Conservation (phyloP, 1,140 invertebrate genomes). For the Aphaenogaster ashmeadi region DNA sequence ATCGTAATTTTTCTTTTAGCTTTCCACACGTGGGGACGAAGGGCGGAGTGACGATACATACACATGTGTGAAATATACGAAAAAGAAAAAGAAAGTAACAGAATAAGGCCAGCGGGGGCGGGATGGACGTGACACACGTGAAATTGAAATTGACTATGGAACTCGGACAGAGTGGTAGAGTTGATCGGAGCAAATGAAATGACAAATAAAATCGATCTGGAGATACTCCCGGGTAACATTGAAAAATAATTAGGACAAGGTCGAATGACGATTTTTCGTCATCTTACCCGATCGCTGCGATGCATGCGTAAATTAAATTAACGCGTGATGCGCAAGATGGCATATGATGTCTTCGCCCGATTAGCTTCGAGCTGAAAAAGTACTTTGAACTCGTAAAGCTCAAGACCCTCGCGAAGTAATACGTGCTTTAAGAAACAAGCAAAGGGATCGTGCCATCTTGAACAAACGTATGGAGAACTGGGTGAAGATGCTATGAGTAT, state of each 20-base stretch:
- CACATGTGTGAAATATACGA: conserved; percentile 39
- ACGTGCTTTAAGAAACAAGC: conserved; percentile 1
- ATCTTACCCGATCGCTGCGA: conserved; percentile 46
- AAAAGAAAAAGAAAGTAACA: conserved; percentile 23
- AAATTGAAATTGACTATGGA: conserved; percentile 61
- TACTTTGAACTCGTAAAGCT: conserved; percentile 1
- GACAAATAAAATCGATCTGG: conserved; percentile 41
- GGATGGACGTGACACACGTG: conserved; percentile 55
- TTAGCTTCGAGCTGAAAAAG: not conserved
- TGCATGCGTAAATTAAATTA: conserved; percentile 68
- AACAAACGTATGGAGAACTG: conserved; percentile 41
- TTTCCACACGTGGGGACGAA: conserved; percentile 6
- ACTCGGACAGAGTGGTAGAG: conserved; percentile 62
- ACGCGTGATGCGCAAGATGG: conserved; percentile 63
- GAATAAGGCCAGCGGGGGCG: conserved; percentile 31
- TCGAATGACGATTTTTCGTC: conserved; percentile 24
- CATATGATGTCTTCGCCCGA: conserved; percentile 20
- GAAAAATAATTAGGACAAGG: conserved; percentile 50
- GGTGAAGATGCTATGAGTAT: conserved; percentile 69
- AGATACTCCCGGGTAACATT: conserved; percentile 25
- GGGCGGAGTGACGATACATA: conserved; percentile 40
- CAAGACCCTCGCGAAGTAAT: not conserved
- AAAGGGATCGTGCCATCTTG: conserved; percentile 60
- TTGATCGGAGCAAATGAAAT: conserved; percentile 46
- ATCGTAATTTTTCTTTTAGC: not conserved